These are phyloP conservation scores for Halcyon chelicuti DNA, from an alignment of 2,797 vertebrate species.

Conservation along the genomic window DNA sequence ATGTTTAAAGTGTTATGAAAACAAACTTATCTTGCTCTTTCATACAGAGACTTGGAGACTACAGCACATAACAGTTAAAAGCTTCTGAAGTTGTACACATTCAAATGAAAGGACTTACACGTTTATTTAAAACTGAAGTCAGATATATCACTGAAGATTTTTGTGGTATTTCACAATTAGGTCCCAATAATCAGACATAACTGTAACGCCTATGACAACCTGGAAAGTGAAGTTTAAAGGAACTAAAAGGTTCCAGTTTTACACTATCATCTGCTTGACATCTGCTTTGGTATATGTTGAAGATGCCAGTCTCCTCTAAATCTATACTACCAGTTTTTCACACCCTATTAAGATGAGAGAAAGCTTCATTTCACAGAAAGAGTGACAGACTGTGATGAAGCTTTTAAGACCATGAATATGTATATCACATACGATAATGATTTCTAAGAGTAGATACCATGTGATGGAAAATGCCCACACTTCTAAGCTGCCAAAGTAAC, in stretches of 20 bases:
- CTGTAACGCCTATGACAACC: not conserved
- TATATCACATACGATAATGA: rapidly evolving
- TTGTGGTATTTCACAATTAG: not conserved
- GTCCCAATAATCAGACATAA: not conserved
- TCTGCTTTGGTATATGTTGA: not conserved
- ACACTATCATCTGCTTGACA: not conserved
- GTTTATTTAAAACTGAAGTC: not conserved
- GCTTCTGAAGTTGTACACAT: not conserved
- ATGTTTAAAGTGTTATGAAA: conserved; percentile 1
- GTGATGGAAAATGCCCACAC: not conserved
- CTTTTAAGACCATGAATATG: not conserved
- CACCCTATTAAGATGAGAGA: not conserved
- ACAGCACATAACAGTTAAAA: not conserved
- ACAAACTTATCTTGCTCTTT: not conserved
- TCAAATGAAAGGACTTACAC: not conserved
- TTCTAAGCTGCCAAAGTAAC: not conserved
- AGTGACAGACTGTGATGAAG: not conserved
- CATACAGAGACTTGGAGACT: not conserved
- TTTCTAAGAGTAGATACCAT: not conserved
- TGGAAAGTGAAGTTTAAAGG: not conserved
- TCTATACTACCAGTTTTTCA: not conserved
- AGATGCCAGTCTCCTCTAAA: not conserved
- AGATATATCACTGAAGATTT: not conserved
- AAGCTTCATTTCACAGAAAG: not conserved
- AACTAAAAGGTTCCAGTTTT: not conserved